A percentile compares a stretch with the other conserved stretches of the same genome.
phyloP scores from a whole-genome alignment of 1,140 invertebrate genomes.

The Leptinotarsa lineolata region DNA sequence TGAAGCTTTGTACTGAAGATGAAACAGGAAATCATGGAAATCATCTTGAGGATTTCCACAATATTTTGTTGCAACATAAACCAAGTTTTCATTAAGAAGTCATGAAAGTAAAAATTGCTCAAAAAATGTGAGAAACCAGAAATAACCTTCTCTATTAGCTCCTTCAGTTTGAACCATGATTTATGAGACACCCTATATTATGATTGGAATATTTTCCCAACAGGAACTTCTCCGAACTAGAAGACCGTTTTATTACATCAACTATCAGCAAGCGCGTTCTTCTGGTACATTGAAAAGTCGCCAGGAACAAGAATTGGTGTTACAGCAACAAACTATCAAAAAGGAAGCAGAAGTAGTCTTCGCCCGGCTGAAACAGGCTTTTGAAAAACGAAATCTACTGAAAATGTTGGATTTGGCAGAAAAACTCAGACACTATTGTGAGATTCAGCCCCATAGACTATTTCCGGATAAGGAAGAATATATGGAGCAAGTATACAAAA shows the following conservation, averaged over 20 bases:
- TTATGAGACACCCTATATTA: too few relatives aligned
- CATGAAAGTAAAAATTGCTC: too few relatives aligned
- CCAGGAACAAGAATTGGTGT: slow-evolving; percentile 55
- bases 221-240: slow-evolving; percentile 60
- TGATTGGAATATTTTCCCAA: too few relatives aligned
- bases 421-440: slow-evolving; percentile 55
- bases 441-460: slow-evolving; percentile 44
- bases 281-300: slow-evolving; percentile 58
- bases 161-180: too few relatives aligned
- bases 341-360: slow-evolving; percentile 57
- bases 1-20: too few relatives aligned
- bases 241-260: slow-evolving; percentile 61
- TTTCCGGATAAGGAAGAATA: slow-evolving; percentile 48
- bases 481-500: slow-evolving; percentile 44
- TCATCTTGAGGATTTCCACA: too few relatives aligned
- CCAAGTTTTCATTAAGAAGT: too few relatives aligned
- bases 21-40: too few relatives aligned
- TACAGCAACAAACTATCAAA: slow-evolving; percentile 56
- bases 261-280: slow-evolving; percentile 59
- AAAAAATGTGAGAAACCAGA: too few relatives aligned
- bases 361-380: slow-evolving; percentile 56
- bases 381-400: slow-evolving; percentile 54
- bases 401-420: slow-evolving; percentile 46
- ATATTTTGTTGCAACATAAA: too few relatives aligned
- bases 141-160: too few relatives aligned